Base-by-base conservation (phyloP, 2,113 vertebrate genomes). In the Pseudorasbora parva region DNA sequence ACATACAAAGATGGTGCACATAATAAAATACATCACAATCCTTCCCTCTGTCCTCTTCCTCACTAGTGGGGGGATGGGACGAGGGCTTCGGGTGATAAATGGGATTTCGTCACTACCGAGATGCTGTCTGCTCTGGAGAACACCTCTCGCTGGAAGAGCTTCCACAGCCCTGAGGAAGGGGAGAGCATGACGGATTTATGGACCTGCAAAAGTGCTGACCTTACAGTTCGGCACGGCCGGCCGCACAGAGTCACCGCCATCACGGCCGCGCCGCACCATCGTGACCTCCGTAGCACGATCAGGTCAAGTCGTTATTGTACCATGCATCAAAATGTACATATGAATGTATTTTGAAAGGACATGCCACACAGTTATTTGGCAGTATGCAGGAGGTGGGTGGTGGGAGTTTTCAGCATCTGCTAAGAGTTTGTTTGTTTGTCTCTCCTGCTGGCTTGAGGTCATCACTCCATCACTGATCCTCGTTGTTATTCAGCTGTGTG, bases 181-280 rank as follows among this genome's bases (percentile, higher is more conserved):
- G 59, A 54, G n/a, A n/a, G 81, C 25, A 66, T 69, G 66, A 73
- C 51, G 19, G 75, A 86, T 86, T 86, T 73, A 86, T 54, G 23
- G 30, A 73, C 60, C 81, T 11, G 66, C 59, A 86, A 79, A 83
- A 86, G 54, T 19, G 66, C 85, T 83, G 85, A 83, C 85, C 85
- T 83, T 86, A 79, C n/a, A 33, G 68, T 64, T 82, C 59, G 37
- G 71, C 25, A 23, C 17, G 2, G 72, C 21, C 82, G 21, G 43
- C 12, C 2, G 19, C 57, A 64, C 37, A 43, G 15, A 47, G 56
- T 75, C 14, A 59, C 27, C 30, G 12, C 17, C 23, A 19, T 23
- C 37, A n/a, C 5, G n/a, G 37, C 43, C 4, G 21, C 11, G 8
- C 6, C 11, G 12, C 47, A 81, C 30, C 21, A 12, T 56, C 11